Evolutionary conservation across 2,113 vertebrate species (phyloP).

Genomic region (Erinaceus europaeus): DNA sequence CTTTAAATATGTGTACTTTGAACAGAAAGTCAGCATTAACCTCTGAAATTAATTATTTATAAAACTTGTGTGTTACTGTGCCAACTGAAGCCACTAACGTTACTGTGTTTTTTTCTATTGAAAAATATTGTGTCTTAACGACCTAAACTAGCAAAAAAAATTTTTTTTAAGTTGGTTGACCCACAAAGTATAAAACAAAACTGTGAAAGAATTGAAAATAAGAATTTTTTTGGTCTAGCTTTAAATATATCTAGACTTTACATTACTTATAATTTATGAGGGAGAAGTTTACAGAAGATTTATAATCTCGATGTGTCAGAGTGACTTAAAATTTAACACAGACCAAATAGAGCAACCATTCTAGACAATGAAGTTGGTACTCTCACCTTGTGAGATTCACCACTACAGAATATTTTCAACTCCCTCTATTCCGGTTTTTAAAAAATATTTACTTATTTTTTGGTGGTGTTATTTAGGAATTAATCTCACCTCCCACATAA

Average conservation of each 20-base stretch:
- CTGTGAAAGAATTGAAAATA: background rate
- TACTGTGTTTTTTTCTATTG: background rate
- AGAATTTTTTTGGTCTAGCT: background rate
- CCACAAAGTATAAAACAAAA: background rate
- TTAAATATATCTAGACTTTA: background rate
- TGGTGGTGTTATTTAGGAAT: background rate
- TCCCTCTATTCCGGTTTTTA: background rate
- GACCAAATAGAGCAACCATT: background rate
- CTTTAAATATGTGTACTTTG: background rate
- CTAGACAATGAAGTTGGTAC: background rate
- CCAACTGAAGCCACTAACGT: background rate
- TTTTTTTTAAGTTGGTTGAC: background rate
- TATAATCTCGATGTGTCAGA: background rate
- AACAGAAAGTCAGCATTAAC: background rate
- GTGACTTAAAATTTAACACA: background rate
- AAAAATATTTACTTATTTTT: background rate
- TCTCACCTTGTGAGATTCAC: background rate
- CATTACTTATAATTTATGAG: background rate
- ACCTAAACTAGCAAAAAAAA: background rate
- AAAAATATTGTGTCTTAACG: background rate
- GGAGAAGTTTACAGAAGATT: background rate
- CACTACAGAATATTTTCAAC: background rate
- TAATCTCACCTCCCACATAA: background rate
- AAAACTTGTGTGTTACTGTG: background rate
- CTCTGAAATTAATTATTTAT: background rate